These are phyloP conservation scores for Australoheros scitulus DNA, from an alignment of 2,113 vertebrate genomes.

Conservation along the genomic window DNA sequence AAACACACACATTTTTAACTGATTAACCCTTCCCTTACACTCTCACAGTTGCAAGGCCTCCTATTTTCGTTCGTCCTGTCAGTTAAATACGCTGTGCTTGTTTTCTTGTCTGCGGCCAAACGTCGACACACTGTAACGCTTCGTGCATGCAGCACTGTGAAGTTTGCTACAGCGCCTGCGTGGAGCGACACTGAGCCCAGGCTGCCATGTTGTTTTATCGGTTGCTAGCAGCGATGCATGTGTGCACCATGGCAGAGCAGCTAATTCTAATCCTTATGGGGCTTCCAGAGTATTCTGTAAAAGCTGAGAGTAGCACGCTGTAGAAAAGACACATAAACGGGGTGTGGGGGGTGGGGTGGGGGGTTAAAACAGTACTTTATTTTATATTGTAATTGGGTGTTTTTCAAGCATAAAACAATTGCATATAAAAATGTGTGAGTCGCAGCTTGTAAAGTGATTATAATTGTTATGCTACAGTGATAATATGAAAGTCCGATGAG, in stretches of 20 bases:
- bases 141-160: neutral
- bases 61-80: constrained; percentile 72
- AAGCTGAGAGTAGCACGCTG: constrained; percentile 24
- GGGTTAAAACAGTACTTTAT: neutral
- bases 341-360: too few relatives aligned
- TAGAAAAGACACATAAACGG: constrained; percentile 16
- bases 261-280: constrained; percentile 66
- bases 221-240: constrained; percentile 61
- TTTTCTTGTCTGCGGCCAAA: constrained; percentile 41
- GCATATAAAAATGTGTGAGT: constrained; percentile 4
- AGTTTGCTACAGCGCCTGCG: constrained; percentile 5
- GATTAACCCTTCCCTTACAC: constrained; percentile 50
- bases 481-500: constrained; percentile 24
- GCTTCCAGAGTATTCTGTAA: constrained; percentile 23
- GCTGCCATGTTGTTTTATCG: constrained; percentile 65
- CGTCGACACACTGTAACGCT: neutral
- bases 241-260: constrained; percentile 54
- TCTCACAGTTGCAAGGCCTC: constrained; percentile 62
- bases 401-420: constrained; percentile 19
- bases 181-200: constrained; percentile 8
- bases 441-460: constrained; percentile 20
- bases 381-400: constrained; percentile 10
- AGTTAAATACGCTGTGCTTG: constrained; percentile 41
- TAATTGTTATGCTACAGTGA: neutral
- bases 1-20: constrained; percentile 7